phyloP scores from a whole-genome alignment of 1,140 invertebrate genomes.

The Drosophila pectinifera region DNA sequence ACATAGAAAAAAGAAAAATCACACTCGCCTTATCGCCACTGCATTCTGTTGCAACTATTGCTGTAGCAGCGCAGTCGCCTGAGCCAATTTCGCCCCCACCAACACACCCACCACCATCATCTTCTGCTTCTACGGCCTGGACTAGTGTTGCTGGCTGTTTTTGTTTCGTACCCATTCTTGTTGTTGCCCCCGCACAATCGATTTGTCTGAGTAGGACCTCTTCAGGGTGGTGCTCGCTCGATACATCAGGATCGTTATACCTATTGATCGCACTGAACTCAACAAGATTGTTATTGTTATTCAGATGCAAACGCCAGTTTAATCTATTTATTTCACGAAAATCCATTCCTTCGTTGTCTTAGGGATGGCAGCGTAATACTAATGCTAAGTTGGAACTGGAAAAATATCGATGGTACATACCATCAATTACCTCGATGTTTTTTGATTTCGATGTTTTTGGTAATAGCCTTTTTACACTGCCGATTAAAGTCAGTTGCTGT shows the following conservation, averaged over 20 bases:
- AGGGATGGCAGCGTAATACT: constrained; percentile 42
- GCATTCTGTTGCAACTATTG: constrained; percentile 16
- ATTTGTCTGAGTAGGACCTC: constrained; percentile 36
- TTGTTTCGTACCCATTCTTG: constrained; percentile 68
- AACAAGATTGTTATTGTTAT: constrained; percentile 70
- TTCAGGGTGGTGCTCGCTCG: constrained; percentile 32
- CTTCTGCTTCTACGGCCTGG: constrained; percentile 34
- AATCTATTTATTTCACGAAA: constrained; percentile 76
- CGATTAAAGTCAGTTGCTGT: no score
- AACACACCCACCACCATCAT: constrained; percentile 44
- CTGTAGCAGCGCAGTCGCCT: constrained; percentile 31
- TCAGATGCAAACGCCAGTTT: constrained; percentile 68
- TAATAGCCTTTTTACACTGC: background rate
- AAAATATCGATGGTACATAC: background rate
- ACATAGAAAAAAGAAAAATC: constrained; percentile 15
- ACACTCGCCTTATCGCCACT: constrained; percentile 68
- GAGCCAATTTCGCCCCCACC: constrained; percentile 10
- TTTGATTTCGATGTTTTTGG: background rate
- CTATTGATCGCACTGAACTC: constrained; percentile 46
- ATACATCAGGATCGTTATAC: constrained; percentile 50
- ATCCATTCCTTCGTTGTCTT: constrained; percentile 57
- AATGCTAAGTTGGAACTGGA: background rate
- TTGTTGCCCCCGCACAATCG: constrained; percentile 32
- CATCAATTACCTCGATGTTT: background rate
- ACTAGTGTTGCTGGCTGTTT: constrained; percentile 58